phyloP scores from a whole-genome alignment of 2,888 invertebrate genomes.

The Leptogaster cylindrica region DNA sequence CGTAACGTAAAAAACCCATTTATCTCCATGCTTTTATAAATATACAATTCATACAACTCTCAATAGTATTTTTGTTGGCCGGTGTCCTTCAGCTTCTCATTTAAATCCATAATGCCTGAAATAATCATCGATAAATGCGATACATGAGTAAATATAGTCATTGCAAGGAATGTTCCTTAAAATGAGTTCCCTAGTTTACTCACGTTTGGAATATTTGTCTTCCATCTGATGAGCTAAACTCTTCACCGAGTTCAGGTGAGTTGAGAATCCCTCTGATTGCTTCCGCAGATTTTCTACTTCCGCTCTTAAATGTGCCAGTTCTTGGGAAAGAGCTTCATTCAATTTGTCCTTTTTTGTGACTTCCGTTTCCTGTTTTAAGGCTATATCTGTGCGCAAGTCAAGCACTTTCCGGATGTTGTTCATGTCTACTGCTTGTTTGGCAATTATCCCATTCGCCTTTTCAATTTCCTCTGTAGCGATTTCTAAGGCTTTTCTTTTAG shows the following conservation, averaged over 20 bases:
- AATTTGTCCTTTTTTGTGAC: constrained; percentile 55
- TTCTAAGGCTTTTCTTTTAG: constrained; percentile 58
- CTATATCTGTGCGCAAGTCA: constrained; percentile 58
- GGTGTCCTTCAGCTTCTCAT: no score
- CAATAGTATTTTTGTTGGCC: no score
- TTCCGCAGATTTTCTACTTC: constrained; percentile 53
- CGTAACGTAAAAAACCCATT: constrained; percentile 50
- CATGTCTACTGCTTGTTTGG: constrained; percentile 57
- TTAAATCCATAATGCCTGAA: constrained; percentile 52
- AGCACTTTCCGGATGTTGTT: constrained; percentile 55
- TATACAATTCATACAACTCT: no score
- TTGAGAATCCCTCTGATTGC: constrained; percentile 53
- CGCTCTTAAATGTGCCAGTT: constrained; percentile 51
- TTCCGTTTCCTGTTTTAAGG: constrained; percentile 57
- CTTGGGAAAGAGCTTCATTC: constrained; percentile 51
- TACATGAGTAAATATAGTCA: neutral
- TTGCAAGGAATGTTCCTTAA: neutral
- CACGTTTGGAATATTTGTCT: constrained; percentile 58
- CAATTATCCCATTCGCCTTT: constrained; percentile 60
- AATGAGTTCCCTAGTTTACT: no score
- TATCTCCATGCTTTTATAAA: no score
- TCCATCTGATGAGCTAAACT: constrained; percentile 55
- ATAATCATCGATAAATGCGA: constrained; percentile 15
- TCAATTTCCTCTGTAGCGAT: constrained; percentile 60
- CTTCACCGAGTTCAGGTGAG: constrained; percentile 56